A percentile compares a stretch with the other conserved stretches of the same genome.
phyloP scores from a whole-genome alignment of 2,888 invertebrate species.

The Brachyopa scutellaris region DNA sequence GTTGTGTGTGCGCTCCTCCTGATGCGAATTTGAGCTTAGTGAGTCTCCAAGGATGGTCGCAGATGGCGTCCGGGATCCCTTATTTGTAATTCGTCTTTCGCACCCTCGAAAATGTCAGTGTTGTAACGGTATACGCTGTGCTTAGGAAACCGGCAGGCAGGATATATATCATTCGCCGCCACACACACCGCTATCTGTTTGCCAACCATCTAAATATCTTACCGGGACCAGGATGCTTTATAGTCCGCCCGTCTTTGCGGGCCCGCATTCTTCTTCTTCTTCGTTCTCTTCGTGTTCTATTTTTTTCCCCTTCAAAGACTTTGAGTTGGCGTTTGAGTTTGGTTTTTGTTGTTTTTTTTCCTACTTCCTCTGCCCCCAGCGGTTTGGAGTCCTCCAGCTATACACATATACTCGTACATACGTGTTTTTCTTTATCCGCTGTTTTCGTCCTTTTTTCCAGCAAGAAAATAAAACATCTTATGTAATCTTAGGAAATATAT shows the following conservation, averaged over 20 bases:
- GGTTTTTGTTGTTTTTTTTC: constrained; percentile 10
- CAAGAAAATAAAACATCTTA: constrained; percentile 79
- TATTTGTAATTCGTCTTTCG: constrained; percentile 76
- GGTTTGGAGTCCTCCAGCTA: constrained; percentile 41
- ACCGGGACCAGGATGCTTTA: constrained; percentile 66
- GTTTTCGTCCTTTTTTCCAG: constrained; percentile 64
- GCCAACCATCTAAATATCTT: constrained; percentile 69
- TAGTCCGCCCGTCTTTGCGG: constrained; percentile 62
- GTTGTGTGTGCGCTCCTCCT: constrained; percentile 41
- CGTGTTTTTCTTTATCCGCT: constrained; percentile 69
- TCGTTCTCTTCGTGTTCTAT: constrained; percentile 60
- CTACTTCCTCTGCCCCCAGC: constrained; percentile 39
- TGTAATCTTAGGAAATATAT: constrained; percentile 82
- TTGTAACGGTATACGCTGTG: constrained; percentile 67
- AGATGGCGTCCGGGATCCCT: constrained; percentile 75
- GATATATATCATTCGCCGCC: constrained; percentile 69
- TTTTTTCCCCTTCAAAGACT: constrained; percentile 30
- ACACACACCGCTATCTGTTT: constrained; percentile 70
- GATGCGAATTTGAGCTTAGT: constrained; percentile 73
- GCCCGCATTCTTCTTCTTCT: constrained; percentile 55
- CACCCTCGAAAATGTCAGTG: constrained; percentile 75
- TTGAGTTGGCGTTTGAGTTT: constrained; percentile 59
- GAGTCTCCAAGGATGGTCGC: constrained; percentile 74
- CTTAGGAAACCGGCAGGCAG: constrained; percentile 58
- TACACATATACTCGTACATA: constrained; percentile 22